A percentile compares a stretch with the other conserved stretches of the same genome.
These are phyloP conservation scores for Neuroscelio doddi DNA, from an alignment of 2,888 invertebrate species.

Conservation along the genomic window DNA sequence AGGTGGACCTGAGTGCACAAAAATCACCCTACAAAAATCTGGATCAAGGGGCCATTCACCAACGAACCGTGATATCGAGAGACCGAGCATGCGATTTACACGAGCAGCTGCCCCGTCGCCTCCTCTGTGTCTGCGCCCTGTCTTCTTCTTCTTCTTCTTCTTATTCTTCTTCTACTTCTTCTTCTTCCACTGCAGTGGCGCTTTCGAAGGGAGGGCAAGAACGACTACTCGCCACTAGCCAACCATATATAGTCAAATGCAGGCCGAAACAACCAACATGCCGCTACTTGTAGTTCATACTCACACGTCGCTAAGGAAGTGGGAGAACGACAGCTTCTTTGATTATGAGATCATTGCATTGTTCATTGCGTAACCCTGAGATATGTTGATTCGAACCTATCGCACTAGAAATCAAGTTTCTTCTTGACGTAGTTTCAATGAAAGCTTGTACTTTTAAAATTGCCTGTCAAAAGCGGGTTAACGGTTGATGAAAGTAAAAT, in stretches of 20 bases:
- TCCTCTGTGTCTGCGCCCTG: not conserved
- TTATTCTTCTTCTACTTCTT: no score
- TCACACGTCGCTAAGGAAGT: not conserved
- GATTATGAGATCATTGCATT: not conserved
- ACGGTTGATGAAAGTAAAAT: no score
- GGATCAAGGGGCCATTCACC: slow-evolving; percentile 64
- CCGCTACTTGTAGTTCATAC: slow-evolving; percentile 2
- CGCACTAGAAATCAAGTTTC: not conserved
- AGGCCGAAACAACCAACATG: slow-evolving; percentile 25
- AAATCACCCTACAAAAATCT: slow-evolving; percentile 62
- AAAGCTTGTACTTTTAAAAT: no score
- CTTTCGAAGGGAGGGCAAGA: not conserved
- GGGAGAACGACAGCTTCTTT: not conserved
- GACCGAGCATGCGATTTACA: not conserved
- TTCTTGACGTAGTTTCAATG: not conserved
- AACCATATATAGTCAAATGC: slow-evolving; percentile 49
- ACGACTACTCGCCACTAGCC: not conserved
- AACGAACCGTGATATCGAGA: slow-evolving; percentile 33
- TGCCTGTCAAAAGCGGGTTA: no score
- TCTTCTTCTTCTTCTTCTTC: not conserved
- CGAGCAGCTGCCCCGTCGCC: not conserved
- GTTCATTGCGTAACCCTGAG: not conserved
- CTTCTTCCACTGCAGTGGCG: not conserved
- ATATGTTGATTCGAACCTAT: not conserved
- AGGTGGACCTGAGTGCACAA: slow-evolving; percentile 60